phyloP scores from a whole-genome alignment of 2,888 invertebrate genomes.

The Disparrhopalites patrizii region DNA sequence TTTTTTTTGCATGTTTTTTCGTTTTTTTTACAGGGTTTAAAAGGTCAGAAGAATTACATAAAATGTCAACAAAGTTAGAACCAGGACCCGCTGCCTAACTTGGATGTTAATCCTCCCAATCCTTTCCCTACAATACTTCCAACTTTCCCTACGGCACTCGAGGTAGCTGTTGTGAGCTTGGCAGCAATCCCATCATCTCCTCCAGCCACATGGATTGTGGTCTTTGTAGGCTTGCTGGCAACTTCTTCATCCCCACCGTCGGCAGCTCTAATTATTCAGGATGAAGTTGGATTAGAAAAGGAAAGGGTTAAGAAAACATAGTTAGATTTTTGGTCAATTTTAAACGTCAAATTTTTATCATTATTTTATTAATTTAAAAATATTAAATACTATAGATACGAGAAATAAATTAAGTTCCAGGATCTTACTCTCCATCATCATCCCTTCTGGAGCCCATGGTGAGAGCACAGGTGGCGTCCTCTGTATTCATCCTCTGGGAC shows the following conservation, averaged over 20 bases:
- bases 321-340: not conserved
- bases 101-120: conserved; percentile 82
- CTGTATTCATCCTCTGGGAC: conserved; percentile 90
- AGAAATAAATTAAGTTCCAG: too few species aligned
- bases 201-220: conserved; percentile 60
- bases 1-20: not conserved
- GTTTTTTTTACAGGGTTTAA: not conserved
- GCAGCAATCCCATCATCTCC: conserved; percentile 68
- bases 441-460: conserved; percentile 52
- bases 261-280: conserved; percentile 48
- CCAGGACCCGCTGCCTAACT: conserved; percentile 64
- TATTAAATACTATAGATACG: not conserved
- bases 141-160: conserved; percentile 80
- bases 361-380: not conserved
- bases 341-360: not conserved
- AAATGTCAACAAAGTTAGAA: conserved; percentile 48
- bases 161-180: conserved; percentile 73
- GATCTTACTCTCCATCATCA: conserved; percentile 40
- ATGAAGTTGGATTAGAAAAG: conserved; percentile 44
- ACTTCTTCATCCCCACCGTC: conserved; percentile 60
- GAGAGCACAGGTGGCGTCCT: conserved; percentile 89
- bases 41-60: too few species aligned
- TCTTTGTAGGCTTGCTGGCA: conserved; percentile 57
- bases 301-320: not conserved
- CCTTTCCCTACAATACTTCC: conserved; percentile 87